phyloP scores from a whole-genome alignment of 2,113 vertebrate genomes.

The Pao palembangensis region DNA sequence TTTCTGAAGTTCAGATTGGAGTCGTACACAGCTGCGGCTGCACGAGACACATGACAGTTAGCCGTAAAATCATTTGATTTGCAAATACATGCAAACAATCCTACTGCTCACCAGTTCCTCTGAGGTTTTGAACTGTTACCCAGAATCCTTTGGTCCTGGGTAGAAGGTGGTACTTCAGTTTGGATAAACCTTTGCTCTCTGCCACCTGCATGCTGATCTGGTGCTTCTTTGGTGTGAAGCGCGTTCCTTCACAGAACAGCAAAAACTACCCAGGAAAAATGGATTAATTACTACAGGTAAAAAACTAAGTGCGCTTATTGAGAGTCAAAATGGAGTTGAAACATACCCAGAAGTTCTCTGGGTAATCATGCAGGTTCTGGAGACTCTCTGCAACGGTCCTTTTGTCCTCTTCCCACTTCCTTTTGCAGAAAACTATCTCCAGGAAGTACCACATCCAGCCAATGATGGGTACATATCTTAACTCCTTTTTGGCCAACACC shows the following conservation, averaged over 20 bases:
- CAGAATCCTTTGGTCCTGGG: conserved; percentile 95
- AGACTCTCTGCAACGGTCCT: conserved; percentile 81
- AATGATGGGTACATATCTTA: conserved; percentile 89
- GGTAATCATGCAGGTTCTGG: conserved; percentile 86
- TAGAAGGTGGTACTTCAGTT: conserved; percentile 92
- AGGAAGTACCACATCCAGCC: conserved; percentile 99
- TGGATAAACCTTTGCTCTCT: conserved; percentile 88
- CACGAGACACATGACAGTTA: conserved; percentile 42
- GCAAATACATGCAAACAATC: neutral
- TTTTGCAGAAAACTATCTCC: conserved; percentile 95
- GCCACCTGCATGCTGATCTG: conserved; percentile 95
- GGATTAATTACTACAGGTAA: neutral
- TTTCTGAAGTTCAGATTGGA: conserved; percentile 97
- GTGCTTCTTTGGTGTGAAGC: conserved; percentile 93
- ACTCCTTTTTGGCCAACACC: conserved; percentile 92
- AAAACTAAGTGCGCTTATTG: neutral
- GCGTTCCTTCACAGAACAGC: conserved; percentile 93
- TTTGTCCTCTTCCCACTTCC: conserved; percentile 94
- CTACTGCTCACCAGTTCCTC: conserved; percentile 85
- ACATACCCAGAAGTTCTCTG: conserved; percentile 88
- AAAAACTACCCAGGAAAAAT: conserved; percentile 79
- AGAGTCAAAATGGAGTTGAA: neutral
- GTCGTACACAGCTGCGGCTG: conserved; percentile 95
- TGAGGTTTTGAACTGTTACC: conserved; percentile 86
- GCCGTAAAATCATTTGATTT: conserved; percentile 14